phyloP scores from a whole-genome alignment of 2,888 invertebrate genomes.

The Alloplasta piceator region DNA sequence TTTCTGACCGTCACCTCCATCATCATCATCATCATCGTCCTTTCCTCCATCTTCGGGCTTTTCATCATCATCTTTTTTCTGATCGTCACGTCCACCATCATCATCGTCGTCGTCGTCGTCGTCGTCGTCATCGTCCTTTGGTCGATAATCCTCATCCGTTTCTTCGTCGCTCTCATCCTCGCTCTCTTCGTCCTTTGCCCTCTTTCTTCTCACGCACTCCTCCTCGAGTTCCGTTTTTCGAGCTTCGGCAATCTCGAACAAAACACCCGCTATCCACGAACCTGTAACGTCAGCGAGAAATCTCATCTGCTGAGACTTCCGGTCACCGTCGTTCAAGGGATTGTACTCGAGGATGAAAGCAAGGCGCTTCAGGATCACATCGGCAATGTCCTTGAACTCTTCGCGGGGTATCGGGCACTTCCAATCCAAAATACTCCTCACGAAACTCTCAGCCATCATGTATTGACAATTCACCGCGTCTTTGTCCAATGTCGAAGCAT shows the following conservation, averaged over 20 bases:
- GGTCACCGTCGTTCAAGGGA: slow-evolving; percentile 72
- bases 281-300: slow-evolving; percentile 77
- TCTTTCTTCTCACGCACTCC: slow-evolving; percentile 66
- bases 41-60: slow-evolving; percentile 14
- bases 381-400: slow-evolving; percentile 77
- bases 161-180: slow-evolving; percentile 67
- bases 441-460: slow-evolving; percentile 77
- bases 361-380: slow-evolving; percentile 74
- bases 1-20: slow-evolving; percentile 1
- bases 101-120: slow-evolving; percentile 46
- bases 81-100: slow-evolving; percentile 34
- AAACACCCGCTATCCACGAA: slow-evolving; percentile 78
- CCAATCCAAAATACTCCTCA: slow-evolving; percentile 76
- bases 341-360: slow-evolving; percentile 70
- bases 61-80: slow-evolving; percentile 18
- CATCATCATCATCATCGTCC: slow-evolving; percentile 21
- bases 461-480: slow-evolving; percentile 77
- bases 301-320: slow-evolving; percentile 77
- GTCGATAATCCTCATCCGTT: slow-evolving; percentile 52
- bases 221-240: slow-evolving; percentile 68
- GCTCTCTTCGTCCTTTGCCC: slow-evolving; percentile 62
- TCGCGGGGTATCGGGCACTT: slow-evolving; percentile 71
- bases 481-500: slow-evolving; percentile 63
- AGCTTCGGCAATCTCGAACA: slow-evolving; percentile 74
- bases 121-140: slow-evolving; percentile 37